Conservation (phyloP, 2,888 invertebrate genomes). For the Cynaeus angustus region DNA sequence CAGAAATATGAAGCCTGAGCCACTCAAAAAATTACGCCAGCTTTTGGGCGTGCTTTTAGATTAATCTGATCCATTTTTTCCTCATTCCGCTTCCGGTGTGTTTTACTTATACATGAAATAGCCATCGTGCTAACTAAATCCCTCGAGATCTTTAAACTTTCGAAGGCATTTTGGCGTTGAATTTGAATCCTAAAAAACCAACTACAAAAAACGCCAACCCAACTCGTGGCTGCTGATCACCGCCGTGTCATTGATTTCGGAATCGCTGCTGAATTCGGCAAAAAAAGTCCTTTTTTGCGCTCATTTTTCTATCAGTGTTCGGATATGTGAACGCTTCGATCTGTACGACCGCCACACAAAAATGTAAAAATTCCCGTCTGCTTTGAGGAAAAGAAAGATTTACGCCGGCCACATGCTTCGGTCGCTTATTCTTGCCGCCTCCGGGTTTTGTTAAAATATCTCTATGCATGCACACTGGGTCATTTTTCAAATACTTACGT, state of each 20-base stretch:
- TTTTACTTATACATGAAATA: constrained; percentile 14
- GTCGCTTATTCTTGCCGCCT: constrained; percentile 37
- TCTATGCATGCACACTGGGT: constrained; percentile 22
- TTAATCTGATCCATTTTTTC: constrained; percentile 36
- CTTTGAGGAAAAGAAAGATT: constrained; percentile 31
- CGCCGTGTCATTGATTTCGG: constrained; percentile 34
- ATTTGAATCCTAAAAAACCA: neutral
- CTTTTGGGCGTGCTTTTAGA: constrained; percentile 27
- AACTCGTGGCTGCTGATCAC: constrained; percentile 25
- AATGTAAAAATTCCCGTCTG: constrained; percentile 37
- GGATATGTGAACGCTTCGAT: constrained; percentile 7
- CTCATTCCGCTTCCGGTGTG: constrained; percentile 15
- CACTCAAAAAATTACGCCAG: constrained; percentile 34
- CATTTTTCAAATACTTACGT: constrained; percentile 44
- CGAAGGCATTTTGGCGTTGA: neutral
- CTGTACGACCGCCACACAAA: constrained; percentile 17
- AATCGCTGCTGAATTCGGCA: neutral
- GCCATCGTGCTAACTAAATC: neutral
- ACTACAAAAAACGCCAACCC: neutral
- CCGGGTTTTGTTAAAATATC: constrained; percentile 42
- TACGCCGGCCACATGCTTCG: constrained; percentile 38
- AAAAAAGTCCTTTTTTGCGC: constrained; percentile 28
- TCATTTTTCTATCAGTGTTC: constrained; percentile 26
- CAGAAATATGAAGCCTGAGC: constrained; percentile 19
- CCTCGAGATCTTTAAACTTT: neutral